Evolutionary conservation across 35 echinoderm and acorn worm species (phyloP).

Genomic region (Chiridota heheva): DNA sequence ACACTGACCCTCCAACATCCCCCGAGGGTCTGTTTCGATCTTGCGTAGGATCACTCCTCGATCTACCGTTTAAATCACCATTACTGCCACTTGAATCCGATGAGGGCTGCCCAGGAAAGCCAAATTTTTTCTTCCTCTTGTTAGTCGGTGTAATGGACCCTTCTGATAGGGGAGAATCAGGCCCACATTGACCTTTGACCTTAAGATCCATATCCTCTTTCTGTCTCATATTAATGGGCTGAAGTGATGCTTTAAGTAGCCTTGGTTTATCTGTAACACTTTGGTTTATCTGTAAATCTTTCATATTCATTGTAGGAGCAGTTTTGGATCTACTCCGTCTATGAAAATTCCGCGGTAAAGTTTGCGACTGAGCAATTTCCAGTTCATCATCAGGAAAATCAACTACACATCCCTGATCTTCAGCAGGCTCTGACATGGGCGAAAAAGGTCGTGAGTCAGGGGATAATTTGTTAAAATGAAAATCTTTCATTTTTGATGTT

Average conservation of each 20-base stretch:
- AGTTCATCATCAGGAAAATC: slow-evolving; percentile 48
- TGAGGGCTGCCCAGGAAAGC: slow-evolving; percentile 38
- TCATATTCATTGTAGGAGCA: slow-evolving; percentile 27
- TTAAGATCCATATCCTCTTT: slow-evolving; percentile 29
- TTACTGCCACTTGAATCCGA: slow-evolving; percentile 40
- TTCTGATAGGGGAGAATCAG: too few species aligned
- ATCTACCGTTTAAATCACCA: slow-evolving; percentile 46
- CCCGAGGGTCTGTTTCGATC: slow-evolving; percentile 48
- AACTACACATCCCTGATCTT: slow-evolving; percentile 48
- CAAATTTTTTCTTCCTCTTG: slow-evolving; percentile 24
- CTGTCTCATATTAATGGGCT: slow-evolving; percentile 42
- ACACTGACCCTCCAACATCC: neutral
- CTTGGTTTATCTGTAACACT: neutral
- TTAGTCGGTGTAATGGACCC: too few species aligned
- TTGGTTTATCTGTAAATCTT: too few species aligned
- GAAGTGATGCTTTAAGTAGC: slow-evolving; percentile 34
- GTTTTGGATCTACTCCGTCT: slow-evolving; percentile 38
- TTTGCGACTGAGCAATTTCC: slow-evolving; percentile 5
- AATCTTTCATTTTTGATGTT: slow-evolving; percentile 40
- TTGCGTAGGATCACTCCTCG: slow-evolving; percentile 56
- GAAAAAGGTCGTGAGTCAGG: slow-evolving; percentile 38
- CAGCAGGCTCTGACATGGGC: slow-evolving; percentile 46
- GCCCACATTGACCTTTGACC: too few species aligned
- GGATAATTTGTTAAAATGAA: slow-evolving; percentile 9
- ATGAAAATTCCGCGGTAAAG: slow-evolving; percentile 32